Base-by-base conservation (phyloP, 2,888 invertebrate genomes). In the Halictus quadricinctus region DNA sequence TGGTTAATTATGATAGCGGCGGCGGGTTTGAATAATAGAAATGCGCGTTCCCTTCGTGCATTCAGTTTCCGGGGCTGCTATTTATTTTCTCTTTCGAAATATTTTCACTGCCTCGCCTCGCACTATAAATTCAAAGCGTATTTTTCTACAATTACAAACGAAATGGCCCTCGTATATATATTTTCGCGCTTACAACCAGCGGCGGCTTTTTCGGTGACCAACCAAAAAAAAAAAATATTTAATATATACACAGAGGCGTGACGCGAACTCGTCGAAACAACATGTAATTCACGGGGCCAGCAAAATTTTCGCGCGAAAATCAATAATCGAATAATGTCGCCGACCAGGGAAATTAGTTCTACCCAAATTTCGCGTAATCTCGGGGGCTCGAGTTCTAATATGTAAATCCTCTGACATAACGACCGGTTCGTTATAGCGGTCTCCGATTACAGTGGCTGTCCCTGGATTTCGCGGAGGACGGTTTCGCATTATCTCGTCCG, bases 361-460 rank as follows among this genome's bases (percentile, higher is more conserved):
- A 75, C 60, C 81, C 69, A 83, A 87, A 85, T 85, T 84, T 81
- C 83, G 72, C 50, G 87, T 89, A 89, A 89, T 89, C 90, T 85
- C 83, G 54, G 54, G 54, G 81, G 88, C 80, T 87, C 77, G 81
- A 84, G 79, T 75, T 90, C 86, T 88, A 87, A 85, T 88, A 87
- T 90, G 88, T 87, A 88, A 89, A 89, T 90, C 85, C 88, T 80
- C 82, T 73, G 79, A 80, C 81, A 79, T 83, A 89, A 88, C 88
- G 80, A 82, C 83, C 81, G 60, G 80, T 86, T 88, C 83, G 83
- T 89, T 89, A 83, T 76, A 83, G 70, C 54, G 80, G 82, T 87
- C 81, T 64, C 80, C 83, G 85, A 88, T 88, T 88, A 88, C 79
- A 54, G 83, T 79, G 79, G 72, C 79, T 81, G 73, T 70, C 70